Conservation (phyloP, 2,797 vertebrate species). For the Danionella dracula region DNA sequence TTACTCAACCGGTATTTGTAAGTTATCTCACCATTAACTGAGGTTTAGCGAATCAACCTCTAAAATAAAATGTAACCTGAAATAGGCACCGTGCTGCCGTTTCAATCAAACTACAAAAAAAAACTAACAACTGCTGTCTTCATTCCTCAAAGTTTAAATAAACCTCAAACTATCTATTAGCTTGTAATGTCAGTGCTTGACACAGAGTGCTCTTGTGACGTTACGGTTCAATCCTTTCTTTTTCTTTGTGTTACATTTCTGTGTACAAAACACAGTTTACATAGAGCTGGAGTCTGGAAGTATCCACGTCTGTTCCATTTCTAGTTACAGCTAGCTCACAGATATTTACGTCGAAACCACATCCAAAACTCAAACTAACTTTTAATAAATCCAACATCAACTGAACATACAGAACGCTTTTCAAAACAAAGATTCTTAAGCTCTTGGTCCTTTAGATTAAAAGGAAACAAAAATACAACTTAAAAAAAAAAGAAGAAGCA, state of each 20-base stretch:
- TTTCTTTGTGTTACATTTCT: conserved; percentile 21
- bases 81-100: too few relatives aligned
- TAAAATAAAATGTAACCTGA: too few relatives aligned
- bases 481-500: not conserved
- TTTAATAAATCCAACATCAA: conserved; percentile 35
- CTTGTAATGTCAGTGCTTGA: not conserved
- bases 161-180: not conserved
- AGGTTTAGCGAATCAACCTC: too few relatives aligned
- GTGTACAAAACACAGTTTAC: conserved; percentile 14
- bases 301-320: conserved; percentile 4
- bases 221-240: conserved; percentile 30
- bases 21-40: too few relatives aligned
- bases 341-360: conserved; percentile 16
- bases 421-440: conserved; percentile 14
- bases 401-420: conserved; percentile 15
- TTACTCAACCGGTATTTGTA: too few relatives aligned
- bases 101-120: not conserved
- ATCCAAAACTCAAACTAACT: conserved; percentile 15
- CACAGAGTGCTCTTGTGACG: conserved; percentile 17
- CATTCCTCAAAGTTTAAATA: not conserved
- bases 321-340: conserved; percentile 32
- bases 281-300: not conserved
- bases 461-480: conserved; percentile 8
- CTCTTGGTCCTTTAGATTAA: conserved; percentile 15
- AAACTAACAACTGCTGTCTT: not conserved